Evolutionary conservation across 2,888 invertebrate genomes (phyloP).

Genomic region (Leptinotarsa haldemani): DNA sequence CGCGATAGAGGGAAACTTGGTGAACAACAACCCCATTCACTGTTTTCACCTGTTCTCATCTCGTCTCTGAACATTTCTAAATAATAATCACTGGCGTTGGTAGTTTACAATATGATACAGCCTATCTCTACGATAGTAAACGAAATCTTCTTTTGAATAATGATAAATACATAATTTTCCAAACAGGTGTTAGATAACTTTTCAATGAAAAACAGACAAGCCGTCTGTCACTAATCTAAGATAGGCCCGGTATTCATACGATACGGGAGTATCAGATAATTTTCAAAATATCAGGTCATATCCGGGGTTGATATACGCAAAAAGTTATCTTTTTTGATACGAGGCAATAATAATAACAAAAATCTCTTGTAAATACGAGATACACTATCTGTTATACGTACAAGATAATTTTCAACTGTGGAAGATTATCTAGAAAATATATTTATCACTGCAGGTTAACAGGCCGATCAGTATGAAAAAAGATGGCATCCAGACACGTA

Average conservation of each 20-base stretch:
- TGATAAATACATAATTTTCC: constrained; percentile 40
- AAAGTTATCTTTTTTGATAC: constrained; percentile 54
- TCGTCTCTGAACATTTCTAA: not conserved
- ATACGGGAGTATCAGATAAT: constrained; percentile 55
- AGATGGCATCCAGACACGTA: constrained; percentile 97
- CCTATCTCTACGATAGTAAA: constrained; percentile 34
- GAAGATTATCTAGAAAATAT: constrained; percentile 39
- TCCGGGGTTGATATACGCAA: constrained; percentile 55
- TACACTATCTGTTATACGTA: constrained; percentile 53
- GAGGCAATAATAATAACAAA: constrained; percentile 52
- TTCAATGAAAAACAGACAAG: constrained; percentile 45
- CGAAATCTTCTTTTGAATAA: constrained; percentile 29
- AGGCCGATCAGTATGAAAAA: constrained; percentile 98
- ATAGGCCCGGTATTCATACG: constrained; percentile 51
- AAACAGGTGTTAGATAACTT: constrained; percentile 43
- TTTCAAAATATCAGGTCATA: constrained; percentile 53
- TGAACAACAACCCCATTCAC: no score
- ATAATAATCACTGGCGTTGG: no score
- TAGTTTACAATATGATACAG: constrained; percentile 24
- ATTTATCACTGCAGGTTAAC: constrained; percentile 76
- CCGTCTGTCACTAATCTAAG: constrained; percentile 66
- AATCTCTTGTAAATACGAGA: constrained; percentile 61
- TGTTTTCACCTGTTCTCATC: no score
- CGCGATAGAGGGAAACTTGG: no score
- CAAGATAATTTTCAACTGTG: constrained; percentile 55